Evolutionary conservation across 1,140 invertebrate genomes (phyloP).

Genomic region (Gyrodactylus bullatarudis): DNA sequence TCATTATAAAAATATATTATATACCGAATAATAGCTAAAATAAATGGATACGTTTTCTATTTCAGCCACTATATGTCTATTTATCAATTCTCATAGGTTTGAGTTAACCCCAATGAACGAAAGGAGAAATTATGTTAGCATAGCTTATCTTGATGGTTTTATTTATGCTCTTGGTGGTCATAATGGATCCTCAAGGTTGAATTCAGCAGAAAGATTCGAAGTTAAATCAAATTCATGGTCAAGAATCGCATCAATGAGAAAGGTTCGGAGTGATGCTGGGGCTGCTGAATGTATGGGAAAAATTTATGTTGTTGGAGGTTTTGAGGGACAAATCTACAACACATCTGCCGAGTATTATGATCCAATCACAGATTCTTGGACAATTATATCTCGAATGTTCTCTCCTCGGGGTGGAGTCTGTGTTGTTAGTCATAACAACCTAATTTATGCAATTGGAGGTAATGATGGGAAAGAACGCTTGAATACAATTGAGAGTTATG

Average conservation of each 20-base stretch:
- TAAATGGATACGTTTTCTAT: too few relatives aligned
- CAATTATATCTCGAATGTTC: slow-evolving; percentile 7
- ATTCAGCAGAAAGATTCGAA: slow-evolving; percentile 12
- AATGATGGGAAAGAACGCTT: slow-evolving; percentile 2
- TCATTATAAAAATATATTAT: too few relatives aligned
- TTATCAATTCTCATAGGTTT: slow-evolving; percentile 10
- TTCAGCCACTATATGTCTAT: too few relatives aligned
- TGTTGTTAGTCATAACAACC: slow-evolving; percentile 22
- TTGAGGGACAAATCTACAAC: slow-evolving; percentile 10
- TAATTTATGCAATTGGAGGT: slow-evolving; percentile 2
- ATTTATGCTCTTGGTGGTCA: slow-evolving; percentile 13
- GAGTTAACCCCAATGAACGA: slow-evolving; percentile 11
- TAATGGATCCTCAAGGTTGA: slow-evolving; percentile 10
- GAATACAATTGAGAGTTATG: background rate
- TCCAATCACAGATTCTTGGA: slow-evolving; percentile 12
- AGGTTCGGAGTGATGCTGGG: slow-evolving; percentile 11
- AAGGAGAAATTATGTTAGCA: slow-evolving; percentile 12
- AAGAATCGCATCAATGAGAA: slow-evolving; percentile 11
- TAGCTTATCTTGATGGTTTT: slow-evolving; percentile 9
- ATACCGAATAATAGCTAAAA: too few relatives aligned
- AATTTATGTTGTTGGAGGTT: slow-evolving; percentile 13
- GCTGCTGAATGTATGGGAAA: slow-evolving; percentile 11
- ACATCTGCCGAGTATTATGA: slow-evolving; percentile 12
- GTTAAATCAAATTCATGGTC: slow-evolving; percentile 12
- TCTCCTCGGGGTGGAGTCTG: slow-evolving; percentile 32